Conservation (phyloP, 2,888 invertebrate genomes). For the Apantesis nais region DNA sequence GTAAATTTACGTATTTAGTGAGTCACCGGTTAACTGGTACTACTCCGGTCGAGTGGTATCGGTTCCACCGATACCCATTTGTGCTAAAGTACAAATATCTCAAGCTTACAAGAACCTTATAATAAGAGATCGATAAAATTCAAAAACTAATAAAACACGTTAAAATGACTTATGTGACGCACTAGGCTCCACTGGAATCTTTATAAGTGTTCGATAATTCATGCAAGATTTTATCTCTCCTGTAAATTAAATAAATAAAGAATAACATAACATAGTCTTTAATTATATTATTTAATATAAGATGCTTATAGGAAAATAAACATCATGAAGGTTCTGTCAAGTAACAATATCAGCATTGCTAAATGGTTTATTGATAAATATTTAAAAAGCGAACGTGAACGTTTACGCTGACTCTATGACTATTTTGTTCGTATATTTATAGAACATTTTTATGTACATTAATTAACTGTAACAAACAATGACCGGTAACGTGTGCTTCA, state of each 20-base stretch:
- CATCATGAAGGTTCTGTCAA: constrained; percentile 36
- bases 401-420: constrained; percentile 12
- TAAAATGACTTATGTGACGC: not conserved
- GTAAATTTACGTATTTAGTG: too few species aligned
- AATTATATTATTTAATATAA: constrained; percentile 43
- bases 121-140: constrained; percentile 10
- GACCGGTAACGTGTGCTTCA: constrained; percentile 18
- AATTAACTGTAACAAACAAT: constrained; percentile 7
- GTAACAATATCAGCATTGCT: constrained; percentile 30
- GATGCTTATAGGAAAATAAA: constrained; percentile 38
- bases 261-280: constrained; percentile 31
- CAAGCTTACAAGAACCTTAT: not conserved
- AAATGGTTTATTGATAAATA: constrained; percentile 28
- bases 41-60: too few species aligned
- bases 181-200: constrained; percentile 4
- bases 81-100: not conserved
- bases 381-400: constrained; percentile 28
- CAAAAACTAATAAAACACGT: constrained; percentile 7
- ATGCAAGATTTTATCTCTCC: constrained; percentile 34
- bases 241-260: constrained; percentile 26
- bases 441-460: constrained; percentile 9
- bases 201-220: constrained; percentile 12
- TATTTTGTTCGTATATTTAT: constrained; percentile 6
- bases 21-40: too few species aligned
- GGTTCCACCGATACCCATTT: too few species aligned